phyloP scores from a whole-genome alignment of 2,797 vertebrate genomes.

The Psittacula echo region DNA sequence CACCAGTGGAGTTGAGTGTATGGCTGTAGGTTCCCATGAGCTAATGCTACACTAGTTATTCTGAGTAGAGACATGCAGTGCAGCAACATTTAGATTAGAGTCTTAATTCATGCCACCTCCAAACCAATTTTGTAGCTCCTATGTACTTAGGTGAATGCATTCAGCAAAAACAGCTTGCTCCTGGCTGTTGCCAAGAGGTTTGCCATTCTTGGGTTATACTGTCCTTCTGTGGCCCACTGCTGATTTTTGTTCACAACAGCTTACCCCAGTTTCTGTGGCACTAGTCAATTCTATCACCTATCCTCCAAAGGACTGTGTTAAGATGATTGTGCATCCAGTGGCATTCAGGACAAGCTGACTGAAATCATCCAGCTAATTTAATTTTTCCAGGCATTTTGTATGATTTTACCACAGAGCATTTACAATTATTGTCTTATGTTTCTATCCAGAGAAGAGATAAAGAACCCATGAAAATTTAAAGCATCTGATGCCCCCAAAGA shows the following conservation, averaged over 20 bases:
- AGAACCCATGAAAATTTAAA: conserved; percentile 13
- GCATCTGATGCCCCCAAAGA: neutral
- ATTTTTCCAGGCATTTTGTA: neutral
- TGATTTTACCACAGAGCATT: neutral
- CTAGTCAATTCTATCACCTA: neutral
- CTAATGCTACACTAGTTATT: neutral
- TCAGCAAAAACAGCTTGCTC: neutral
- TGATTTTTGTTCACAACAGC: neutral
- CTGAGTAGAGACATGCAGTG: neutral
- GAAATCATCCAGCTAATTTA: neutral
- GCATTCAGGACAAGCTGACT: neutral
- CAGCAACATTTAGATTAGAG: neutral
- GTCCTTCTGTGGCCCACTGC: neutral
- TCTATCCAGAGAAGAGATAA: neutral
- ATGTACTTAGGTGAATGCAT: neutral
- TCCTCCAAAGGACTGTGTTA: neutral
- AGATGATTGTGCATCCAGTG: neutral
- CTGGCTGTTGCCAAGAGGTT: neutral
- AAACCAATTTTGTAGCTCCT: neutral
- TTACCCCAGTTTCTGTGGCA: neutral
- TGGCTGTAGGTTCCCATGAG: neutral
- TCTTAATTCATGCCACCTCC: neutral
- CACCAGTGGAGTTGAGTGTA: neutral
- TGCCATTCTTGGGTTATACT: neutral
- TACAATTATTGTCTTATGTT: neutral